Evolutionary conservation across 92 coral and sea anemone genomes (phyloP).

Genomic region (Epizoanthus fatuus): DNA sequence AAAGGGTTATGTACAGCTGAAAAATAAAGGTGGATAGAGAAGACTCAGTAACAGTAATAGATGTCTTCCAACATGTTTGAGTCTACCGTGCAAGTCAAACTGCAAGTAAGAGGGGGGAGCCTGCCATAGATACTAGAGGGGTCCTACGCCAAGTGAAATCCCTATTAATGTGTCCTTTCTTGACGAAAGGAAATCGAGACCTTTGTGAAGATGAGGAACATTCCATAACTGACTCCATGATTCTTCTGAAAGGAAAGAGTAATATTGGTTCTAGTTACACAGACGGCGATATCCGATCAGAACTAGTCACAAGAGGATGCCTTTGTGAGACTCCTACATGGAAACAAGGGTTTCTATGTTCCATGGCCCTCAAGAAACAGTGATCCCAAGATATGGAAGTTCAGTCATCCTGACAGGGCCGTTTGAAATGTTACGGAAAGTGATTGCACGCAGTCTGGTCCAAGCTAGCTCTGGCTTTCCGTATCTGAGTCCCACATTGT

Average conservation of each 20-base stretch:
- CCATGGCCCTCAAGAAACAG: conserved; percentile 48
- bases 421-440: conserved; percentile 63
- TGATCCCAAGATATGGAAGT: conserved; percentile 62
- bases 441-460: too few species aligned
- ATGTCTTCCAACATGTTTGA: conserved; percentile 63
- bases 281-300: too few species aligned
- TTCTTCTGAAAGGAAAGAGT: too few species aligned
- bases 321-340: conserved; percentile 35
- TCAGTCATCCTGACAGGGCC: conserved; percentile 40
- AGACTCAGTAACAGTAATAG: conserved; percentile 49
- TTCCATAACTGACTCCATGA: neutral
- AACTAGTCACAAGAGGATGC: conserved; percentile 3
- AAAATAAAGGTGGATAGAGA: conserved; percentile 67
- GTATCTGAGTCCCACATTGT: conserved; percentile 63
- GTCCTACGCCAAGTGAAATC: conserved; percentile 55
- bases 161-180: too few species aligned
- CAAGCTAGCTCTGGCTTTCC: conserved; percentile 71
- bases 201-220: too few species aligned
- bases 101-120: conserved; percentile 59
- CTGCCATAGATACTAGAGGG: conserved; percentile 63
- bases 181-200: too few species aligned
- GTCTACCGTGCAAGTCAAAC: conserved; percentile 41
- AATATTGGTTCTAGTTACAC: too few species aligned
- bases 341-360: conserved; percentile 38
- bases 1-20: conserved; percentile 22